phyloP scores from a whole-genome alignment of 2,888 invertebrate genomes.

The Apodemia mormo region DNA sequence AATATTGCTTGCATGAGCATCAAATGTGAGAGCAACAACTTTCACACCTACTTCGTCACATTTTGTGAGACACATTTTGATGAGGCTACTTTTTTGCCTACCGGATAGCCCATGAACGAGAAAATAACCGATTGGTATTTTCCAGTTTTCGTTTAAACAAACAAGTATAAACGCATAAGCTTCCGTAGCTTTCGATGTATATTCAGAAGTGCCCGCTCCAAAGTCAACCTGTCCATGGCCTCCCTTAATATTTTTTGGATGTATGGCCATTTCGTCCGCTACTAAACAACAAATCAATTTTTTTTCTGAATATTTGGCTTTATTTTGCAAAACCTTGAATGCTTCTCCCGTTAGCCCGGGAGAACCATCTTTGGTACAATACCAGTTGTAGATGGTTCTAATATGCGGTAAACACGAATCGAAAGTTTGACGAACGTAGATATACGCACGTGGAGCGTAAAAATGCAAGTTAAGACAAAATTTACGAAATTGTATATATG shows the following conservation, averaged over 20 bases:
- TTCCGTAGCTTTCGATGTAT: slow-evolving; percentile 21
- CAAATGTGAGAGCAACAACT: slow-evolving; percentile 38
- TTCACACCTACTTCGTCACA: slow-evolving; percentile 39
- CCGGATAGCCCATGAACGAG: slow-evolving; percentile 40
- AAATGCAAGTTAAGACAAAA: slow-evolving; percentile 38
- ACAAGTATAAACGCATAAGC: slow-evolving; percentile 35
- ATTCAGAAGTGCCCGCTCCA: slow-evolving; percentile 15
- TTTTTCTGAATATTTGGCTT: slow-evolving; percentile 25
- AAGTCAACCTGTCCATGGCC: slow-evolving; percentile 20
- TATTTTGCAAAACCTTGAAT: slow-evolving; percentile 34
- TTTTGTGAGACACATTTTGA: slow-evolving; percentile 31
- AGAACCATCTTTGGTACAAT: slow-evolving; percentile 34
- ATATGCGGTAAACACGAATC: slow-evolving; percentile 42
- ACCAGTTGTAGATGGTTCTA: slow-evolving; percentile 43
- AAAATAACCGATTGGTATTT: slow-evolving; percentile 46
- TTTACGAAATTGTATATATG: slow-evolving; percentile 26
- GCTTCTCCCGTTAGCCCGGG: slow-evolving; percentile 44
- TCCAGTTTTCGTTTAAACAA: slow-evolving; percentile 38
- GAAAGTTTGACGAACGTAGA: slow-evolving; percentile 41
- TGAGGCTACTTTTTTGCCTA: slow-evolving; percentile 36
- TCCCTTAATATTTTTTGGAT: slow-evolving; percentile 19
- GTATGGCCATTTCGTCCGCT: slow-evolving; percentile 24
- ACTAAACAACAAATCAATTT: slow-evolving; percentile 24
- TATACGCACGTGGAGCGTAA: slow-evolving; percentile 39
- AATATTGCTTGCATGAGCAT: slow-evolving; percentile 35